phyloP scores from a whole-genome alignment of 35 echinoderm and acorn worm species.

The Stichopus chloronotus region DNA sequence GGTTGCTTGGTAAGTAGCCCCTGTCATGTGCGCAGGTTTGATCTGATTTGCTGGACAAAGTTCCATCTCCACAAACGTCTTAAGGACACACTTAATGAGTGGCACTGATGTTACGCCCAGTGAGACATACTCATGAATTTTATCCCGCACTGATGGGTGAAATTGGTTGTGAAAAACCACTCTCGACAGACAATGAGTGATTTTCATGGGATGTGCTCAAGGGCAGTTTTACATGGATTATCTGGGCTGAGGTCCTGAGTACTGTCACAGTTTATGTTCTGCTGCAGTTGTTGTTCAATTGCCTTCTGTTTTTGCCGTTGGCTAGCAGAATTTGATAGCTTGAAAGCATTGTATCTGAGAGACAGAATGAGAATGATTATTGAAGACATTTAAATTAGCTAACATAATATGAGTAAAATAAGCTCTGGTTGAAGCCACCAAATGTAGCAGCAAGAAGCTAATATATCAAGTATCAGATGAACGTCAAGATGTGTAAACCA shows the following conservation, averaged over 20 bases:
- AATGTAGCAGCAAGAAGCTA: background rate
- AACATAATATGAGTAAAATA: background rate
- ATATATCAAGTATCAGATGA: background rate
- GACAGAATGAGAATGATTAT: background rate
- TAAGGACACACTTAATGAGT: background rate
- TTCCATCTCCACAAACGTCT: background rate
- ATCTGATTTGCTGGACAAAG: background rate
- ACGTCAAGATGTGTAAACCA: background rate
- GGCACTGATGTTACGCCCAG: background rate
- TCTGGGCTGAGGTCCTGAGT: background rate
- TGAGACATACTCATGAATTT: slow-evolving; percentile 3
- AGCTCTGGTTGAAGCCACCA: background rate
- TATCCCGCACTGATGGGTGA: background rate
- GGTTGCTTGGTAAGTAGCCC: background rate
- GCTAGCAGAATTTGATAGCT: background rate
- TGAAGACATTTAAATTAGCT: background rate
- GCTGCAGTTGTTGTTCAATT: background rate
- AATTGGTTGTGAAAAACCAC: background rate
- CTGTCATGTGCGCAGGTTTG: background rate
- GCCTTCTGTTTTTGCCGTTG: background rate
- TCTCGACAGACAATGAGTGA: background rate
- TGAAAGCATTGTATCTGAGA: background rate
- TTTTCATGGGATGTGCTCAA: background rate
- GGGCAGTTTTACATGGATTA: slow-evolving; percentile 8
- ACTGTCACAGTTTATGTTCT: background rate